These are phyloP conservation scores for Medauroidea extradentata DNA, from an alignment of 1,140 invertebrate genomes.

Conservation along the genomic window DNA sequence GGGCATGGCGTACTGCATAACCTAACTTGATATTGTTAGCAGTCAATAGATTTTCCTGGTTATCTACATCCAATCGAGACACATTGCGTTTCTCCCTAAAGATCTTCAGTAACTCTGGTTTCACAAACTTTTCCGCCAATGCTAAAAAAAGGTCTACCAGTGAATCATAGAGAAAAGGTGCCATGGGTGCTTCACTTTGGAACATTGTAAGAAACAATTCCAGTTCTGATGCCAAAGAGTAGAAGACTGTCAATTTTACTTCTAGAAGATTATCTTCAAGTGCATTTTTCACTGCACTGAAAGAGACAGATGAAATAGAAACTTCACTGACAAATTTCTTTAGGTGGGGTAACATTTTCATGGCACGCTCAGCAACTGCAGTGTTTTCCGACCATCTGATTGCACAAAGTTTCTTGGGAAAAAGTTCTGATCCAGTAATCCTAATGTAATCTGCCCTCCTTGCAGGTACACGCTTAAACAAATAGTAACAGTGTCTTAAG, in stretches of 20 bases:
- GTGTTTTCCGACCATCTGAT: conserved; percentile 15
- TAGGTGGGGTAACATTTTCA: conserved; percentile 6
- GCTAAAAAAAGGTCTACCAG: too few relatives aligned
- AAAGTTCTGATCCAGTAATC: conserved; percentile 3
- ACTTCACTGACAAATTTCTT: conserved; percentile 5
- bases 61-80: too few relatives aligned
- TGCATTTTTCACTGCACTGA: too few relatives aligned
- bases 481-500: conserved; percentile 10
- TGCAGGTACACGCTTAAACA: conserved; percentile 12
- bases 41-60: too few relatives aligned
- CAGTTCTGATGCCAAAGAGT: conserved; percentile 12
- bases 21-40: too few relatives aligned
- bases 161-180: too few relatives aligned
- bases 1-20: too few relatives aligned
- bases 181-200: conserved; percentile 18
- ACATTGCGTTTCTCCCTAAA: too few relatives aligned
- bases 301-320: too few relatives aligned
- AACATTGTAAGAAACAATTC: conserved; percentile 24
- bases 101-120: too few relatives aligned
- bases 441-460: conserved; percentile 11
- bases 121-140: too few relatives aligned
- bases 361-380: conserved; percentile 12
- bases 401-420: conserved; percentile 11
- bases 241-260: conserved; percentile 28
- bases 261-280: conserved; percentile 22